phyloP scores from a whole-genome alignment of 2,113 vertebrate genomes.

The Bettongia penicillata region DNA sequence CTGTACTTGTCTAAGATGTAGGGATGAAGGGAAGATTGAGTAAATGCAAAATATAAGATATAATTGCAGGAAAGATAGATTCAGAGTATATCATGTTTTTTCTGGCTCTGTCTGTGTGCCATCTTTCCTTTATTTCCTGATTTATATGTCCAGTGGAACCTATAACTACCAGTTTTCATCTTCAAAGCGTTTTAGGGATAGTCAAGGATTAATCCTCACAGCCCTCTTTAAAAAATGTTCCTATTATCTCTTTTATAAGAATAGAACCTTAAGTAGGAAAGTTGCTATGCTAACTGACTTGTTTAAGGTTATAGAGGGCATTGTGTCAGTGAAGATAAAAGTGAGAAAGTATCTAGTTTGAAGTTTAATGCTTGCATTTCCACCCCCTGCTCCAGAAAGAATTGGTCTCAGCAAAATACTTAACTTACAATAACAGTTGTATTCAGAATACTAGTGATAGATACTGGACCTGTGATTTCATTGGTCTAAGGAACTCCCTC shows the following conservation, averaged over 20 bases:
- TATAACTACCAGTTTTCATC: conserved; percentile 1
- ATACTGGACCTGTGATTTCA: background rate
- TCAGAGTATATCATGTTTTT: too few relatives aligned
- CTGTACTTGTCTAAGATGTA: background rate
- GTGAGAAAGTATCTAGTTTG: conserved; percentile 23
- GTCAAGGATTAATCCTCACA: conserved; percentile 3
- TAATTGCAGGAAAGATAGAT: background rate
- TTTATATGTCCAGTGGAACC: background rate
- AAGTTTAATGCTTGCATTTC: conserved; percentile 35
- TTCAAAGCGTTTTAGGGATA: conserved; percentile 22
- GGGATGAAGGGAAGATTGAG: background rate
- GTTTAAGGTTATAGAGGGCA: conserved; percentile 3
- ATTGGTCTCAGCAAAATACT: conserved; percentile 72
- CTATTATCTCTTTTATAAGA: conserved; percentile 1
- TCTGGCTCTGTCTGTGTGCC: rapidly evolving
- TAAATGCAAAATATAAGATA: background rate
- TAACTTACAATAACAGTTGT: conserved; percentile 73
- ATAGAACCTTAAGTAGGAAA: conserved; percentile 4
- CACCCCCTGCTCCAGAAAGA: conserved; percentile 63
- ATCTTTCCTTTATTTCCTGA: background rate
- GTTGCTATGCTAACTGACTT: conserved; percentile 39
- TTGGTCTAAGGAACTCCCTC: background rate
- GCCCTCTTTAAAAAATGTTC: background rate
- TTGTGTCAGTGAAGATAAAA: conserved; percentile 35
- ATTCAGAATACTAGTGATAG: conserved; percentile 68